phyloP scores from a whole-genome alignment of 2,888 invertebrate species.

The Trachelus stipa region DNA sequence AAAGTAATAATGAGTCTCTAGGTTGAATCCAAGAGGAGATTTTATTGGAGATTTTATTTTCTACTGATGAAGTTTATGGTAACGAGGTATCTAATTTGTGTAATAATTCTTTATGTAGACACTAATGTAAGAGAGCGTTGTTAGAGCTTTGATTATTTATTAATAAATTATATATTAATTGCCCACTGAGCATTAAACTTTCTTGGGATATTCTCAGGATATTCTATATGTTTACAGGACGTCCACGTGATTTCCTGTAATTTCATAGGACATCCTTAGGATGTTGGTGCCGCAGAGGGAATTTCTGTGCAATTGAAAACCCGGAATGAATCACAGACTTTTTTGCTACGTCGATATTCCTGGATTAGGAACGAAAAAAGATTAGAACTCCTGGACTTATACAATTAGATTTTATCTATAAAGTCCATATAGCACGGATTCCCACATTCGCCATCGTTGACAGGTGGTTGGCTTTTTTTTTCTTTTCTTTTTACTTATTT shows the following conservation, averaged over 20 bases:
- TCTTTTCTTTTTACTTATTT: background rate
- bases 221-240: background rate
- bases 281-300: background rate
- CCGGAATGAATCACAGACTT: background rate
- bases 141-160: too few relatives aligned
- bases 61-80: background rate
- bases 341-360: background rate
- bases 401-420: background rate
- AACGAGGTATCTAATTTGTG: too few relatives aligned
- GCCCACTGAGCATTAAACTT: background rate
- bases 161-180: background rate
- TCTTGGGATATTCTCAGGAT: background rate
- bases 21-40: background rate
- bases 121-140: too few relatives aligned
- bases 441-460: background rate
- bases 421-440: background rate
- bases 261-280: background rate
- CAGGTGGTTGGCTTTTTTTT: background rate
- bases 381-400: background rate
- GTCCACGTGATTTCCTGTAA: too few relatives aligned
- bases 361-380: background rate
- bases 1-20: background rate
- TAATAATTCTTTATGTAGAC: too few relatives aligned
- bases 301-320: background rate
- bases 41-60: background rate